These are phyloP conservation scores for Antheraea assamensis DNA, from an alignment of 2,888 invertebrate genomes.

Conservation along the genomic window DNA sequence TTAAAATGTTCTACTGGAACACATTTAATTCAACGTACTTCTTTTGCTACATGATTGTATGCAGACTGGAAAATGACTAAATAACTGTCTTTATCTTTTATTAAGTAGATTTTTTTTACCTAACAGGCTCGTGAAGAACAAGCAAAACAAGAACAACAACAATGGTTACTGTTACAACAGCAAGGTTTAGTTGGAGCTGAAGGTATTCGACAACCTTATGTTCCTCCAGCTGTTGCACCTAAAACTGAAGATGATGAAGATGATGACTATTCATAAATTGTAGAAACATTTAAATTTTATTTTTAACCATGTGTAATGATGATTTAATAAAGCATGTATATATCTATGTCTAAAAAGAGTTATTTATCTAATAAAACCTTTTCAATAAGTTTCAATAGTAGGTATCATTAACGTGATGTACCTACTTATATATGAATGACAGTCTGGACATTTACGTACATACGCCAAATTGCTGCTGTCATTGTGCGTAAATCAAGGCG, in stretches of 20 bases:
- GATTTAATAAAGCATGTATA: not conserved
- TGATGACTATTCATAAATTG: constrained; percentile 74
- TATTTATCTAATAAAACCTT: not conserved
- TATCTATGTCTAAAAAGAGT: not conserved
- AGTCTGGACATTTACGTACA: not conserved
- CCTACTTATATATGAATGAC: not conserved
- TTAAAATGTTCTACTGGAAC: no score
- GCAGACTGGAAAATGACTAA: not conserved
- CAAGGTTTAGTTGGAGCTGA: constrained; percentile 68
- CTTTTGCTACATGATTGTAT: no score
- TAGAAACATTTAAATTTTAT: constrained; percentile 1
- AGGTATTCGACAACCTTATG: constrained; percentile 63
- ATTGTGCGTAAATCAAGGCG: not conserved
- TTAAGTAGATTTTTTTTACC: not conserved
- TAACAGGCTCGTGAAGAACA: constrained; percentile 93
- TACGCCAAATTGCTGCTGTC: not conserved
- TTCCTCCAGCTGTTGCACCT: constrained; percentile 63
- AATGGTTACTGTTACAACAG: constrained; percentile 92
- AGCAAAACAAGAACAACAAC: constrained; percentile 95
- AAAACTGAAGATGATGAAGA: constrained; percentile 76
- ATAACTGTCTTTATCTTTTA: not conserved
- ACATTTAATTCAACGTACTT: no score
- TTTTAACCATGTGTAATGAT: constrained; percentile 15
- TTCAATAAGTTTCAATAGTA: not conserved
- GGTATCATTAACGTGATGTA: not conserved